phyloP scores from a whole-genome alignment of 2,797 vertebrate species.

The Adrianichthys oophorus region DNA sequence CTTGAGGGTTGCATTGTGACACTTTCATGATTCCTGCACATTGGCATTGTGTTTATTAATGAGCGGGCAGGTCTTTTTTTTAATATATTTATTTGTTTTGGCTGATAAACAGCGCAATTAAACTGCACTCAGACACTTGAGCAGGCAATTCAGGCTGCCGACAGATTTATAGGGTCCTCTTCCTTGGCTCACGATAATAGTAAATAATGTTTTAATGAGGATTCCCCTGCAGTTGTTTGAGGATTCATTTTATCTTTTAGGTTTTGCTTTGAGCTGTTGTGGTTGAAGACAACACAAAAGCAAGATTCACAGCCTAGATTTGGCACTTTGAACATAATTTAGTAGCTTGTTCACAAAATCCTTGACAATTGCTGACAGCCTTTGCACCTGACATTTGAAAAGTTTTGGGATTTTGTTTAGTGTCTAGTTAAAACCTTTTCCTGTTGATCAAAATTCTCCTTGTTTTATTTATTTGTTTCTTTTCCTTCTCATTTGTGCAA shows the following conservation, averaged over 20 bases:
- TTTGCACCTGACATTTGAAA: constrained; percentile 45
- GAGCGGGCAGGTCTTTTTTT: constrained; percentile 80
- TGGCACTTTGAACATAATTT: constrained; percentile 68
- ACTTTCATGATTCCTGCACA: constrained; percentile 93
- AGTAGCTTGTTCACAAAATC: constrained; percentile 67
- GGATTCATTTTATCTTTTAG: constrained; percentile 73
- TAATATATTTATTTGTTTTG: constrained; percentile 73
- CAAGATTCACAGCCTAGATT: constrained; percentile 55
- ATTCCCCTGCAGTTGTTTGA: constrained; percentile 76
- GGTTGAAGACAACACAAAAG: constrained; percentile 59
- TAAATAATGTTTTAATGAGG: constrained; percentile 88
- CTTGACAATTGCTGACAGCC: constrained; percentile 61
- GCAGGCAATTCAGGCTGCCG: constrained; percentile 86
- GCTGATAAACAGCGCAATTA: constrained; percentile 92
- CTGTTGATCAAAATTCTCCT: background rate
- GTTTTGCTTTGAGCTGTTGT: constrained; percentile 58
- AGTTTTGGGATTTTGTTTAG: constrained; percentile 31
- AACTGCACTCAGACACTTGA: constrained; percentile 82
- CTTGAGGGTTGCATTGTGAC: constrained; percentile 86
- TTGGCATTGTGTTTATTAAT: constrained; percentile 92
- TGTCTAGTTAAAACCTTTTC: constrained; percentile 2
- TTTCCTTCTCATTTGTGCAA: constrained; percentile 11
- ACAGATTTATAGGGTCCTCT: constrained; percentile 88
- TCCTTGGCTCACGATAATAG: constrained; percentile 87
- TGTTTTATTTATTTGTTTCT: background rate